Conservation (phyloP, 2,797 vertebrate genomes). For the Premnoplex brunnescens region DNA sequence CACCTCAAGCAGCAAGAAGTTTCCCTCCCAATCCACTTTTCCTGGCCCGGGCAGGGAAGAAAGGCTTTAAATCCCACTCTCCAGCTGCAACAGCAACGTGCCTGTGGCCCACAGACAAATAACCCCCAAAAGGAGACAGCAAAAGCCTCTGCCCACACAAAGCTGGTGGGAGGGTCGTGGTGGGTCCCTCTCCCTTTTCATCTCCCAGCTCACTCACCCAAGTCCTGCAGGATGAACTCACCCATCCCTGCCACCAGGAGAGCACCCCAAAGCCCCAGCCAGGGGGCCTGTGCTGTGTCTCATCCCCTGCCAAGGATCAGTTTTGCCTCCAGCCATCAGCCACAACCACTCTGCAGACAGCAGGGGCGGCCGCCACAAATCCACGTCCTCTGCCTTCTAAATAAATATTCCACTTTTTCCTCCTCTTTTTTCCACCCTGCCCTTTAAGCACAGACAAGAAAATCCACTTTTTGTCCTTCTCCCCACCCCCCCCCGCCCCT, state of each 20-base stretch:
- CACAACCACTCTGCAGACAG: constrained; percentile 78
- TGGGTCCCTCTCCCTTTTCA: constrained; percentile 50
- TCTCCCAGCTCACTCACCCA: constrained; percentile 75
- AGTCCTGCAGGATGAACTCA: constrained; percentile 76
- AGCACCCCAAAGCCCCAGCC: constrained; percentile 42
- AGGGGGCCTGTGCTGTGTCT: constrained; percentile 74
- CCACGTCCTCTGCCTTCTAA: neutral
- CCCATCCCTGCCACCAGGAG: constrained; percentile 47
- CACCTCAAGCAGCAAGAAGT: constrained; percentile 66
- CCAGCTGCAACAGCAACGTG: constrained; percentile 41
- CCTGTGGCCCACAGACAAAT: constrained; percentile 67
- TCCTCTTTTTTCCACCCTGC: neutral
- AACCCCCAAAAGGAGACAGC: constrained; percentile 47
- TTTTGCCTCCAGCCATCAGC: constrained; percentile 82
- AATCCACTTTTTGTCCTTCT: neutral
- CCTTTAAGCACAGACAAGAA: neutral
- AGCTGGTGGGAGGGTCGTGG: neutral
- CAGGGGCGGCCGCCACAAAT: constrained; percentile 46
- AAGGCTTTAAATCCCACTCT: constrained; percentile 73
- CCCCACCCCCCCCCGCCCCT: accelerated
- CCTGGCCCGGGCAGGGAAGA: neutral
- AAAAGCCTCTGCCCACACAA: constrained; percentile 40
- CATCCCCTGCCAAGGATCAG: constrained; percentile 82
- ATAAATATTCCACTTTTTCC: neutral
- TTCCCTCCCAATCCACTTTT: constrained; percentile 74